Percentiles rank a stretch among this genome's conserved stretches.
These are phyloP conservation scores for Ophion ventricosus DNA, from an alignment of 2,888 invertebrate species.

Conservation along the genomic window DNA sequence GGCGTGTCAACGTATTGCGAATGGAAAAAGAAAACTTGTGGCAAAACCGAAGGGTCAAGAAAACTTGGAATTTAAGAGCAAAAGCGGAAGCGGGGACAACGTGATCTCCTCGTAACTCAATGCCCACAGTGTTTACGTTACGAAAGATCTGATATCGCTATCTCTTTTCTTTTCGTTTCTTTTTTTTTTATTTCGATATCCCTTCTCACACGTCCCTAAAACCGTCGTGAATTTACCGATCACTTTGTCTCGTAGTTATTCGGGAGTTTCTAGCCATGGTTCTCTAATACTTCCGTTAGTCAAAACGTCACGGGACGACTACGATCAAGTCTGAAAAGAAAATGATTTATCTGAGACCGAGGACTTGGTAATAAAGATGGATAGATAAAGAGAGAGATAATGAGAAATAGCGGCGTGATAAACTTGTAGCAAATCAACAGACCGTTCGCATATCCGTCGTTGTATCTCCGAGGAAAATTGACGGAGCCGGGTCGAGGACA, in stretches of 20 bases:
- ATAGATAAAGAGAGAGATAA: background rate
- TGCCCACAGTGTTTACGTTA: conserved; percentile 30
- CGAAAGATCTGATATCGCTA: conserved; percentile 17
- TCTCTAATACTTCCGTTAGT: conserved; percentile 34
- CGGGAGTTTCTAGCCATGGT: conserved; percentile 40
- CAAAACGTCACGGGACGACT: conserved; percentile 47
- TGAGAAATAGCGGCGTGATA: background rate
- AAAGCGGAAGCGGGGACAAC: conserved; percentile 53
- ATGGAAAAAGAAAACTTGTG: conserved; percentile 20
- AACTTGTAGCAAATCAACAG: conserved; percentile 41
- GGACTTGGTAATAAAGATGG: background rate
- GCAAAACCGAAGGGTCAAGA: conserved; percentile 64
- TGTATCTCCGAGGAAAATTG: conserved; percentile 36
- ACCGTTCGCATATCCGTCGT: conserved; percentile 43
- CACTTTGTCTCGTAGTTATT: conserved; percentile 44
- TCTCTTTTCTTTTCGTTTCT: conserved; percentile 31
- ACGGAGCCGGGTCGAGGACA: conserved; percentile 37
- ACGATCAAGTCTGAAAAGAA: conserved; percentile 56
- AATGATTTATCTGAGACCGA: conserved; percentile 39
- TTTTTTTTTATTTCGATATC: conserved; percentile 12
- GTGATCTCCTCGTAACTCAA: conserved; percentile 39
- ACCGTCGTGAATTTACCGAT: conserved; percentile 57
- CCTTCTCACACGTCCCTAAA: conserved; percentile 35
- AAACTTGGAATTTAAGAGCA: conserved; percentile 69
- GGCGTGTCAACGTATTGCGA: conserved; percentile 16